Conservation (phyloP, 2,113 vertebrate species). For the Dermatemys mawii region DNA sequence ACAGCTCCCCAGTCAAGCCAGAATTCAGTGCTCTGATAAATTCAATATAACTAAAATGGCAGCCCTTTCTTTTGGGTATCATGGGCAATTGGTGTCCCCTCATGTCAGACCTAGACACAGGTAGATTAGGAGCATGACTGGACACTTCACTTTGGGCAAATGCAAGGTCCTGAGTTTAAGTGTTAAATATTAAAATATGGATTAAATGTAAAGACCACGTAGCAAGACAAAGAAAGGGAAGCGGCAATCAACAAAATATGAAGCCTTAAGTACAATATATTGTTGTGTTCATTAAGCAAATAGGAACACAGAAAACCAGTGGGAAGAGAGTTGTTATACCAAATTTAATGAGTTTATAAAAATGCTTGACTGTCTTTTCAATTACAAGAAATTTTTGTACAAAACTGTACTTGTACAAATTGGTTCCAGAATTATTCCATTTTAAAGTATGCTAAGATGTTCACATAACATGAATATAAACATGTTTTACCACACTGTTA, state of each 20-base stretch:
- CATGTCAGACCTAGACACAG: fast-evolving
- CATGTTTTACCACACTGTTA: neutral
- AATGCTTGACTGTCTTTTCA: neutral
- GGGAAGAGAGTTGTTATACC: neutral
- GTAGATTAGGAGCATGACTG: neutral
- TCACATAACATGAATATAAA: neutral
- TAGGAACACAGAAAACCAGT: neutral
- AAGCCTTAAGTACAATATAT: neutral
- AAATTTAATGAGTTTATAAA: neutral
- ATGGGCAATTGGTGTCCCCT: neutral
- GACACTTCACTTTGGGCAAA: neutral
- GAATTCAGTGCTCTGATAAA: neutral
- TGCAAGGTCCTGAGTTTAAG: neutral
- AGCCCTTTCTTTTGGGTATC: neutral
- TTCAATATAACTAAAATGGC: neutral
- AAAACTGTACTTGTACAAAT: neutral
- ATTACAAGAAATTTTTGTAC: neutral
- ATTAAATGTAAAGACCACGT: neutral
- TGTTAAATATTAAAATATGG: neutral
- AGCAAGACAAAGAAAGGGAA: neutral
- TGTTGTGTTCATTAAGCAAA: constrained; percentile 3
- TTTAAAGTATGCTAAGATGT: neutral
- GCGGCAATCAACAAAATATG: neutral
- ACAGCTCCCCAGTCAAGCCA: neutral
- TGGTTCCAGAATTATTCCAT: neutral